Conservation (phyloP, 1,140 invertebrate species). For the Leptonema lineaticorne region DNA sequence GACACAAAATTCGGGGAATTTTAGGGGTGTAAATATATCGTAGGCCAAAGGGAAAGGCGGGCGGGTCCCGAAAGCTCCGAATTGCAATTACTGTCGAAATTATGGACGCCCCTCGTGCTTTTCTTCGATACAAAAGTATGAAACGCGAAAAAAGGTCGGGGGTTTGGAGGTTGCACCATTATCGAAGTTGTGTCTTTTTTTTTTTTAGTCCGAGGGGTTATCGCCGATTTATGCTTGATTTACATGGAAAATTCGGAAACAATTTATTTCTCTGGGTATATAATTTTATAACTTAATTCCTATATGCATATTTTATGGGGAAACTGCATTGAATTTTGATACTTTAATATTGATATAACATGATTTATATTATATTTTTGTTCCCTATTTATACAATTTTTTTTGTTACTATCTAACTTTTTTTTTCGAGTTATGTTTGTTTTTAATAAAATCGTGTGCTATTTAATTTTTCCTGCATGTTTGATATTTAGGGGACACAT, state of each 20-base stretch:
- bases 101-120: conserved; percentile 15
- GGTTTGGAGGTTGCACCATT: neutral
- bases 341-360: too few relatives aligned
- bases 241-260: neutral
- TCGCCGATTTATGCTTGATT: neutral
- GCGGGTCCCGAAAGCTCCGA: conserved; percentile 6
- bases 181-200: conserved; percentile 13
- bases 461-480: too few relatives aligned
- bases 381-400: too few relatives aligned
- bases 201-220: neutral
- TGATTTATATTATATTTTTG: too few relatives aligned
- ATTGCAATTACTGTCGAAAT: conserved; percentile 36
- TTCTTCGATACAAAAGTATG: too few relatives aligned
- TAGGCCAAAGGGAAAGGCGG: neutral
- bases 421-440: too few relatives aligned
- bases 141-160: too few relatives aligned
- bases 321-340: too few relatives aligned
- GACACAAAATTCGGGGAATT: neutral
- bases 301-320: too few relatives aligned
- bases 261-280: neutral
- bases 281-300: neutral
- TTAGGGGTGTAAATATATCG: conserved; percentile 1
- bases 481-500: too few relatives aligned
- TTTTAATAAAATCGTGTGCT: too few relatives aligned
- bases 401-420: too few relatives aligned